A percentile compares a stretch with the other conserved stretches of the same genome.
These are phyloP conservation scores for Camelus bactrianus DNA, from an alignment of 2,113 vertebrate species.

Conservation along the genomic window DNA sequence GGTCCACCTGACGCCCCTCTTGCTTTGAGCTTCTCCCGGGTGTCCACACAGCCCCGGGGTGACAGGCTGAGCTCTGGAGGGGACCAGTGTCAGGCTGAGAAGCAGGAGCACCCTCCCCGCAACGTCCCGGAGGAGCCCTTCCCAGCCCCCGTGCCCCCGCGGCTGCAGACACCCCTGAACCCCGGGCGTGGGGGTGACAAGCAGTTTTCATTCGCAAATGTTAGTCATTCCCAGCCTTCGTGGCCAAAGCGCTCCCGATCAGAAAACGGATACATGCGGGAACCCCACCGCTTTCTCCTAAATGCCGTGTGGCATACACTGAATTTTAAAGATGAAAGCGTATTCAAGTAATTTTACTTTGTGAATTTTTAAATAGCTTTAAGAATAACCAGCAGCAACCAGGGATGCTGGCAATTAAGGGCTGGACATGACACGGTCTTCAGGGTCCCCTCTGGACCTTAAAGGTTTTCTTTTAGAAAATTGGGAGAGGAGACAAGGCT, in stretches of 20 bases:
- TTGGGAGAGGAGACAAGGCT: rapidly evolving
- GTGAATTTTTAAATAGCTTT: not conserved
- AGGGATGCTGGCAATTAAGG: no score
- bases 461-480: not conserved
- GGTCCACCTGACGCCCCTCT: not conserved
- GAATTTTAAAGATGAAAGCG: not conserved
- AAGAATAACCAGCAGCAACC: not conserved
- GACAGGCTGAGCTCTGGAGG: not conserved
- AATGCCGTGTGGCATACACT: rapidly evolving
- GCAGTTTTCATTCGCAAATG: not conserved
- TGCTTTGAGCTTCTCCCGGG: not conserved
- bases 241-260: not conserved
- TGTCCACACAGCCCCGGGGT: not conserved
- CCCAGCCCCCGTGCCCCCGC: rapidly evolving
- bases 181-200: not conserved
- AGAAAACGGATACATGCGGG: rapidly evolving
- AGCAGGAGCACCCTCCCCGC: not conserved
- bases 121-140: not conserved
- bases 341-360: not conserved
- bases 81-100: not conserved
- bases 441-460: not conserved
- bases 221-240: not conserved
- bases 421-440: not conserved
- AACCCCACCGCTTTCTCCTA: not conserved
- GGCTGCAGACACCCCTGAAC: not conserved